Evolutionary conservation across 1,140 invertebrate species (phyloP), one percentile per base, ranked within the genome.

Genomic region (Philopotamus ludificatus): DNA sequence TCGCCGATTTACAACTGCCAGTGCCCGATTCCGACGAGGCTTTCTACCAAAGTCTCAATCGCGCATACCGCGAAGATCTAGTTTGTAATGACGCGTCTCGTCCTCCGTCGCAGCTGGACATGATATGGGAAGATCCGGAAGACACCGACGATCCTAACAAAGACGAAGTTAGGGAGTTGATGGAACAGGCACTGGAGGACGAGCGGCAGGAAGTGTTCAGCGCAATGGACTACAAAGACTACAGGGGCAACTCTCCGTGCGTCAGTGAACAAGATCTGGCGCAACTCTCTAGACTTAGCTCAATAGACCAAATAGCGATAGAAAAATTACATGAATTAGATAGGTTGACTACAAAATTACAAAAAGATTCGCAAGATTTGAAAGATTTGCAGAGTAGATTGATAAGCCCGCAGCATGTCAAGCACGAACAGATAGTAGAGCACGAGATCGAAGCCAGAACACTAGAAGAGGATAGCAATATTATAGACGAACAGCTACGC

Each of bases 21-120:
- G 79, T 83, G 39, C 86, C 87, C 0, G 86, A 89, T 74, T 89
- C 91, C 2, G 89, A 92, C 74, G 92, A 95, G 78, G 90, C 89
- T 9, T 95, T 94, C 79, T 94, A 95, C 75, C 85, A 90, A 68
- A 93, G 89, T 74, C 81, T 95, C 16, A 94, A 94, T 77, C 89
- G 90, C 74, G 91, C 90, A 20, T 93, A 93, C 77, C 82, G 91
- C 39, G 90, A 94, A 70, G 89, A 92, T 74, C 77, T 89, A 21
- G 86, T 86, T 23, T 85, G 84, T 71, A 83, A 86, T 70, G 84
- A 87, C 73, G 79, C 75, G 23, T 84, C 83, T 3, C 80, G 83
- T 61, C 84, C 85, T 61, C 75, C 83, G 54, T 87, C 86, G 41
- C 89, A 91, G 68, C 76, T 92, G 62, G 89, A 87, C 61, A 91